These are phyloP conservation scores for Anoura caudifer DNA, from an alignment of 2,113 vertebrate species.

Conservation along the genomic window DNA sequence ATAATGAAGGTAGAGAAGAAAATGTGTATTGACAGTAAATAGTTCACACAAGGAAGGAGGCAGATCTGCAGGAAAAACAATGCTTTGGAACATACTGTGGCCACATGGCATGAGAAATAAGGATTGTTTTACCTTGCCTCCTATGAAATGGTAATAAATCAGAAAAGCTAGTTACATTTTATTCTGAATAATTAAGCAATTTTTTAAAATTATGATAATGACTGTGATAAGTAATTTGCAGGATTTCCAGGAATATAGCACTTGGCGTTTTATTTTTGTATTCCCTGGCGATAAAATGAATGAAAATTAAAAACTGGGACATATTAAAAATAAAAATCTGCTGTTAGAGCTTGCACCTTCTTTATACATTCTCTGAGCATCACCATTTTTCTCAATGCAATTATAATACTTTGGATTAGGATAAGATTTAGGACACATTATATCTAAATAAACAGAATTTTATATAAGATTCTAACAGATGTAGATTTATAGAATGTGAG, in stretches of 20 bases:
- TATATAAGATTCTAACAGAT: neutral
- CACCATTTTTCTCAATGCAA: neutral
- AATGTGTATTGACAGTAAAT: neutral
- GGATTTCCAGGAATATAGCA: neutral
- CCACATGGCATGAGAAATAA: neutral
- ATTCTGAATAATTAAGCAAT: neutral
- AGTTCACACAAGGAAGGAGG: neutral
- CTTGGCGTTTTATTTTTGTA: neutral
- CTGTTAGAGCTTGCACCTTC: neutral
- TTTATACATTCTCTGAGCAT: neutral
- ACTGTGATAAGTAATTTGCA: neutral
- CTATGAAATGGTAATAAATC: neutral
- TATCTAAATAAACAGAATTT: neutral
- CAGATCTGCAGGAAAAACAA: neutral
- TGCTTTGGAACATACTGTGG: neutral
- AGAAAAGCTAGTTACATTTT: neutral
- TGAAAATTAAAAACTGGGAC: neutral
- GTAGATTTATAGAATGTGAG: conserved; percentile 19
- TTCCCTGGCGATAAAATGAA: conserved; percentile 22
- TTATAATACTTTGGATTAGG: neutral
- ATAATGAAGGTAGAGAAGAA: neutral
- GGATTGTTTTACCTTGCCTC: neutral
- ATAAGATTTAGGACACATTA: neutral
- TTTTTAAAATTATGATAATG: neutral
- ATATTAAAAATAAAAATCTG: neutral